Evolutionary conservation across 2,113 vertebrate genomes (phyloP), one percentile per base, ranked within the genome.

Genomic region (Baryphthengus martii): DNA sequence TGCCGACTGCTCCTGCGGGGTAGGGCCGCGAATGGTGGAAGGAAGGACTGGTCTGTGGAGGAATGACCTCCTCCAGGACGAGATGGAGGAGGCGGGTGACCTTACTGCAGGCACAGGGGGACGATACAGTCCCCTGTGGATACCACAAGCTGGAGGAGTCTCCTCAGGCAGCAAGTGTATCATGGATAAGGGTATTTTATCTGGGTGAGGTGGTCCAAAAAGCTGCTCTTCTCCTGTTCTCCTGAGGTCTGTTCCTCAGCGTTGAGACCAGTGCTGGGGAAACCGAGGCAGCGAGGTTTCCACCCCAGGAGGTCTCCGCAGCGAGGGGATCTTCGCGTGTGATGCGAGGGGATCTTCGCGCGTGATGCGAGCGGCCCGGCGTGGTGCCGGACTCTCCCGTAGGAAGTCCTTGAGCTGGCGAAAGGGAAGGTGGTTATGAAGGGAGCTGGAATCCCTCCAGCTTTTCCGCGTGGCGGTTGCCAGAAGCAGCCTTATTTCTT

Each of bases 401-500:
- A 10, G 73, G 65, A 77, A 67, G 49, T 31, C 89, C 79, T 76
- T 6, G 83, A 74, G 83, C 79, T 86, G 90, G 73, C 21, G 10
- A 7, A 71, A 66, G 92, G 62, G 66, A 95, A 93, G 92, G 85
- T 78, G 5, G 11, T 26, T 47, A 35, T 95, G 50, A 79, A 88
- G 88, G 79, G 88, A 71, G 29, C 13, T 97, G 93, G 95, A 97
- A 72, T 62, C 74, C 56, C 75, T 96, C 96, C 96, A 95, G 78
- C 65, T 65, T 56, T 70, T 55, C 65, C 62, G 56, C 82, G 37
- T 95, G 96, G 2, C n/a, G 53, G 78, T 81, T 81, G 89, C 92
- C 94, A 93, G 50, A 89, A 94, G 94, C 96, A 95, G 87, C 95
- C 92, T 97, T 84, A 47, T 96, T 95, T 96, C 91, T 91, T 95